phyloP scores from a whole-genome alignment of 1,140 invertebrate species.

The Muscidifurax raptorellus region DNA sequence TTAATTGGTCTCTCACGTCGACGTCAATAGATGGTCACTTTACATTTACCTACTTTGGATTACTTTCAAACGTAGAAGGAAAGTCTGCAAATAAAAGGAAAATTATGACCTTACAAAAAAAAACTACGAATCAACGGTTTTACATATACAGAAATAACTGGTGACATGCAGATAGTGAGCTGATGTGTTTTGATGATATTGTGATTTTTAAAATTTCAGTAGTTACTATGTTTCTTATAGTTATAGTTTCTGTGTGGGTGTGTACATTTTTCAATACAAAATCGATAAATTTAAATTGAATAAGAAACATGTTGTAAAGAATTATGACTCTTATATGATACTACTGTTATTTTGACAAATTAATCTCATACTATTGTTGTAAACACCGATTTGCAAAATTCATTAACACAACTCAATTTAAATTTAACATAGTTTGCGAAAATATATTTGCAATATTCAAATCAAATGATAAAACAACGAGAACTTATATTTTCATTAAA shows the following conservation, averaged over 20 bases:
- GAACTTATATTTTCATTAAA: neutral
- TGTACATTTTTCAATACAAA: neutral
- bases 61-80: slow-evolving; percentile 50
- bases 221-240: no score
- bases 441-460: no score
- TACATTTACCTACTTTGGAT: slow-evolving; percentile 52
- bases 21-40: slow-evolving; percentile 23
- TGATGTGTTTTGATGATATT: neutral
- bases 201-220: neutral
- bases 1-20: slow-evolving; percentile 50
- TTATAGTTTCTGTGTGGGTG: no score
- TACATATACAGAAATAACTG: slow-evolving; percentile 40
- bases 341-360: no score
- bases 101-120: slow-evolving; percentile 45
- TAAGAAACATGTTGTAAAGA: no score
- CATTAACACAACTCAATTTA: no score
- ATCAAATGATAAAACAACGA: neutral
- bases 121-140: slow-evolving; percentile 42
- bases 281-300: no score
- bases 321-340: no score
- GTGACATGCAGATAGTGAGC: slow-evolving; percentile 37
- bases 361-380: no score
- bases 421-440: no score
- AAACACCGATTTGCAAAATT: no score
- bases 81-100: slow-evolving; percentile 47